A percentile compares a stretch with the other conserved stretches of the same genome.
Evolutionary conservation across 2,113 vertebrate genomes (phyloP).

Genomic region (Gymnocephalus cernua): DNA sequence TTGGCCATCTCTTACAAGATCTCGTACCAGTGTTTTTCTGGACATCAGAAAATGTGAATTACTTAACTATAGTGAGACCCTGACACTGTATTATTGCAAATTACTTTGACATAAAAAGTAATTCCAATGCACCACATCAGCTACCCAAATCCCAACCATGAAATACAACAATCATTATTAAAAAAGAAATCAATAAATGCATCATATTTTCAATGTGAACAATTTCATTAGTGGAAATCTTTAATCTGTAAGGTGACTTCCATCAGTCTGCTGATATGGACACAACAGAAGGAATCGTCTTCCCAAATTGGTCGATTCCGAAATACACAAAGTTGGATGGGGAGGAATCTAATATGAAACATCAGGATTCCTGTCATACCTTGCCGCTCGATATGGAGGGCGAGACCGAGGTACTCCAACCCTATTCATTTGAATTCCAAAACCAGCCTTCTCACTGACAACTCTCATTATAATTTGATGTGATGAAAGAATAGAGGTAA

Average conservation of each 20-base stretch:
- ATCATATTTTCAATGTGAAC: neutral
- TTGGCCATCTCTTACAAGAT: neutral
- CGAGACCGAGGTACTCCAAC: conserved; percentile 16
- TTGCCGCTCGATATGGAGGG: conserved; percentile 1
- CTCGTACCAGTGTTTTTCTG: neutral
- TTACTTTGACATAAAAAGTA: neutral
- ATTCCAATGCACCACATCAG: neutral
- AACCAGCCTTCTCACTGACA: conserved; percentile 35
- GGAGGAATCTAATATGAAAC: neutral
- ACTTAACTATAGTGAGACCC: neutral
- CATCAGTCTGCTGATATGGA: neutral
- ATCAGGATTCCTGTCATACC: conserved; percentile 40
- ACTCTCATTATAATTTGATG: conserved; percentile 59
- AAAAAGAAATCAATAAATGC: neutral
- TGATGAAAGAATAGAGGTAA: conserved; percentile 47
- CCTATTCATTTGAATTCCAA: conserved; percentile 52
- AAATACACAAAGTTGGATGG: neutral
- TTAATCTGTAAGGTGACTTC: neutral
- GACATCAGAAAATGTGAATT: neutral
- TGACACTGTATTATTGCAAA: neutral
- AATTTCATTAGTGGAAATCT: neutral
- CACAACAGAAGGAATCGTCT: neutral
- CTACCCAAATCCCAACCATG: neutral
- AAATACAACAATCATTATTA: neutral
- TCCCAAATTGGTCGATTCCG: neutral